Conservation (phyloP, 64 coral and sea anemone species). For the Pocillopora damicornis region DNA sequence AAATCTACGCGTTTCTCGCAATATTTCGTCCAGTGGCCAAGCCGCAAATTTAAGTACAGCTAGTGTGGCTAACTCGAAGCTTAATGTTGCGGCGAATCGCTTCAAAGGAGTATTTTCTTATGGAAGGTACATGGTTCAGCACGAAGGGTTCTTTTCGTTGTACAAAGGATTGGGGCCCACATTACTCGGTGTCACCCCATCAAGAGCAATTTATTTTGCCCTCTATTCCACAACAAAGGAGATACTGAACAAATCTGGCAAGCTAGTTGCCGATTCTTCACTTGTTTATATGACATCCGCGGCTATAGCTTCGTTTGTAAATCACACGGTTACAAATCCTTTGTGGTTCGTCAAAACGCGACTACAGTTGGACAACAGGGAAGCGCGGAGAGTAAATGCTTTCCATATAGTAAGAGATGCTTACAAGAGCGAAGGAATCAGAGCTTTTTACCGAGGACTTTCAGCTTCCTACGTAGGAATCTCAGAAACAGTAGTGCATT, state of each 20-base stretch:
- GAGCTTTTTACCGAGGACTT: constrained; percentile 88
- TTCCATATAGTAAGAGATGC: constrained; percentile 66
- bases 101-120: constrained; percentile 81
- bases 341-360: constrained; percentile 96
- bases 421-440: constrained; percentile 81
- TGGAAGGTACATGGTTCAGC: constrained; percentile 73
- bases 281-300: constrained; percentile 80
- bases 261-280: constrained; percentile 53
- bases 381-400: constrained; percentile 44
- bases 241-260: constrained; percentile 61
- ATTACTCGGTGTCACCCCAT: constrained; percentile 85
- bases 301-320: constrained; percentile 74
- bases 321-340: constrained; percentile 89
- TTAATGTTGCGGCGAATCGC: constrained; percentile 41
- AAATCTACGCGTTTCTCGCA: background rate
- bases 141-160: constrained; percentile 81
- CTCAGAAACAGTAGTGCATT: constrained; percentile 92
- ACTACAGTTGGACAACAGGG: constrained; percentile 80
- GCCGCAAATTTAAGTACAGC: constrained; percentile 36
- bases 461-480: constrained; percentile 94
- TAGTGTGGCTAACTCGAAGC: constrained; percentile 12
- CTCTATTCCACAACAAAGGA: constrained; percentile 89
- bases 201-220: constrained; percentile 97
- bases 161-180: constrained; percentile 87
- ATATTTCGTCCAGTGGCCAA: constrained; percentile 43